Conservation (phyloP, 2,797 vertebrate genomes). For the Gastrophryne carolinensis region DNA sequence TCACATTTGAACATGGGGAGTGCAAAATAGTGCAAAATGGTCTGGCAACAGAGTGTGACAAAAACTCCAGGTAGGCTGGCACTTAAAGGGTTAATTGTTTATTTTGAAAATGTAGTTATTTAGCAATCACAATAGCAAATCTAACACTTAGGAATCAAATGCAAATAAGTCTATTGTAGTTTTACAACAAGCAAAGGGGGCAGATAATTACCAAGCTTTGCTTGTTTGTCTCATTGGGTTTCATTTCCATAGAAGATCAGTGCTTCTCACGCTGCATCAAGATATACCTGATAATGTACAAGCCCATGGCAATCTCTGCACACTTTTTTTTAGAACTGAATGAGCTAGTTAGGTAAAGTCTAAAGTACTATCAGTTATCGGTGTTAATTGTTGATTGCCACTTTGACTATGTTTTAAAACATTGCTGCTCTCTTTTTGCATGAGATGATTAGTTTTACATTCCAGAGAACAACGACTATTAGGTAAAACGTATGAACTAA, state of each 20-base stretch:
- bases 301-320: conserved; percentile 19
- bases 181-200: neutral
- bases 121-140: neutral
- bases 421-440: conserved; percentile 18
- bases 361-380: conserved; percentile 9
- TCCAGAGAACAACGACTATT: neutral
- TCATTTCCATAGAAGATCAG: neutral
- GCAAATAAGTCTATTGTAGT: neutral
- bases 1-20: too few relatives aligned
- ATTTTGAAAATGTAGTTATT: neutral
- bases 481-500: too few relatives aligned
- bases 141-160: neutral
- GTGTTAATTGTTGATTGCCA: conserved; percentile 34
- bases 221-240: neutral
- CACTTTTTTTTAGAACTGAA: neutral
- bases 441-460: neutral
- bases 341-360: conserved; percentile 8
- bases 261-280: neutral
- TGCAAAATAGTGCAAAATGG: too few relatives aligned
- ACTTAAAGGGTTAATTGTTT: too few relatives aligned
- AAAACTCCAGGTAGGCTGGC: too few relatives aligned
- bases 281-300: conserved; percentile 21
- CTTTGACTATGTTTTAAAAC: conserved; percentile 19
- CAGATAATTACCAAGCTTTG: neutral
- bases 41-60: too few relatives aligned